Evolutionary conservation across 1,140 invertebrate species (phyloP).

Genomic region (Paraescarpia echinospica): DNA sequence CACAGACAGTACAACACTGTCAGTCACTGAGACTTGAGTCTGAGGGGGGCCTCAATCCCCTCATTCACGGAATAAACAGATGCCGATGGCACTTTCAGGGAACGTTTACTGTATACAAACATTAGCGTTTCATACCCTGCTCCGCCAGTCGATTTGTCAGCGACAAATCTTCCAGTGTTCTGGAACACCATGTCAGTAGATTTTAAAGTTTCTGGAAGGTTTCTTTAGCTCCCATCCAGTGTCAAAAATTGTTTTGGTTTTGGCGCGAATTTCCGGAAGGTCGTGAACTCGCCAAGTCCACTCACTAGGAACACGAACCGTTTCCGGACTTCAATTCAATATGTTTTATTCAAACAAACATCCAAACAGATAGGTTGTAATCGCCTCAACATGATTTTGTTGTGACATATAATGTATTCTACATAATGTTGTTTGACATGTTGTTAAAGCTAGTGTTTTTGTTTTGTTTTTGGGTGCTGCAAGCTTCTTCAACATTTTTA

Average conservation of each 20-base stretch:
- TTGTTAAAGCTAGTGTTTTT: too few relatives aligned
- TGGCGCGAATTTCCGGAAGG: constrained; percentile 3
- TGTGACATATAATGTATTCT: too few relatives aligned
- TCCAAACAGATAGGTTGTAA: too few relatives aligned
- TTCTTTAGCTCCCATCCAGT: not conserved
- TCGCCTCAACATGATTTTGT: too few relatives aligned
- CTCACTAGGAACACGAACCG: not conserved
- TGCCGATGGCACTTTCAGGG: not conserved
- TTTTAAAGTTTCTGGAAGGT: not conserved
- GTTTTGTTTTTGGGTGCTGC: too few relatives aligned
- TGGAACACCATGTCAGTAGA: not conserved
- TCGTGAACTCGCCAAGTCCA: not conserved
- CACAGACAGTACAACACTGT: too few relatives aligned
- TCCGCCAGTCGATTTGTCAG: not conserved
- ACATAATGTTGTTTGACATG: too few relatives aligned
- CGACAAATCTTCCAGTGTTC: not conserved
- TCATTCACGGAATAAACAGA: too few relatives aligned
- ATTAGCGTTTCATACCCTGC: not conserved
- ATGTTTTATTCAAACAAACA: too few relatives aligned
- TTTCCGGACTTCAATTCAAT: not conserved
- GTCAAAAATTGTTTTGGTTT: not conserved
- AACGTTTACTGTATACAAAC: not conserved
- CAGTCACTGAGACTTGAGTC: too few relatives aligned
- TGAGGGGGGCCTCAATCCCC: too few relatives aligned
- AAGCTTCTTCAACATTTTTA: too few relatives aligned